phyloP scores from a whole-genome alignment of 1,140 invertebrate genomes.

The Leucophenga varia region DNA sequence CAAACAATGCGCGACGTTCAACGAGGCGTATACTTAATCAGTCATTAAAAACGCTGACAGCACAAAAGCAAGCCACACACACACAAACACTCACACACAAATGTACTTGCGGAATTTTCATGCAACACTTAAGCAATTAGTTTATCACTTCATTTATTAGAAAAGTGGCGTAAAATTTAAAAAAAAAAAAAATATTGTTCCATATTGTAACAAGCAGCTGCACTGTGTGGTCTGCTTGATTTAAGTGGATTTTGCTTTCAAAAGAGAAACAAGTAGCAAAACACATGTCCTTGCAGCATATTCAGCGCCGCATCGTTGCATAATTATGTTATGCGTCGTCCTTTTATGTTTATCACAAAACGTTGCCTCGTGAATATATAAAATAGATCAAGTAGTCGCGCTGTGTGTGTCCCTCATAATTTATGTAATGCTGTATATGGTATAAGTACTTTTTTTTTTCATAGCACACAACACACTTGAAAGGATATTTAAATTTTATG shows the following conservation, averaged over 20 bases:
- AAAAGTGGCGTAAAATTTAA: neutral
- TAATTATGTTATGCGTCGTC: no score
- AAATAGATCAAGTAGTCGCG: slow-evolving; percentile 31
- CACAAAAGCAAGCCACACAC: slow-evolving; percentile 1
- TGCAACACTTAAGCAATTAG: slow-evolving; percentile 35
- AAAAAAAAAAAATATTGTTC: no score
- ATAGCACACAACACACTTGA: no score
- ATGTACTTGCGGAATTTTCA: slow-evolving; percentile 4
- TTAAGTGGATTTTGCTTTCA: no score
- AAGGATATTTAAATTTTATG: slow-evolving; percentile 47
- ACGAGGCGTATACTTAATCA: slow-evolving; percentile 50
- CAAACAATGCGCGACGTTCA: no score
- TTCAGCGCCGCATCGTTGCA: no score
- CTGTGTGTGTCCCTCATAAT: slow-evolving; percentile 28
- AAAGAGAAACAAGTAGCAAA: no score
- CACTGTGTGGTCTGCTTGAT: slow-evolving; percentile 31
- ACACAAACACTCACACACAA: neutral
- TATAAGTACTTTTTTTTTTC: slow-evolving; percentile 4
- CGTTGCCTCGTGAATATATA: no score
- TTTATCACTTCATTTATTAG: slow-evolving; percentile 36
- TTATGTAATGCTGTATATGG: no score
- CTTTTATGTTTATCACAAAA: no score
- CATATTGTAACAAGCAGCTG: no score
- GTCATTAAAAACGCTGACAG: slow-evolving; percentile 46
- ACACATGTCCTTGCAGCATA: no score